Conservation (phyloP, 2,113 vertebrate species). For the Lophura nycthemera region DNA sequence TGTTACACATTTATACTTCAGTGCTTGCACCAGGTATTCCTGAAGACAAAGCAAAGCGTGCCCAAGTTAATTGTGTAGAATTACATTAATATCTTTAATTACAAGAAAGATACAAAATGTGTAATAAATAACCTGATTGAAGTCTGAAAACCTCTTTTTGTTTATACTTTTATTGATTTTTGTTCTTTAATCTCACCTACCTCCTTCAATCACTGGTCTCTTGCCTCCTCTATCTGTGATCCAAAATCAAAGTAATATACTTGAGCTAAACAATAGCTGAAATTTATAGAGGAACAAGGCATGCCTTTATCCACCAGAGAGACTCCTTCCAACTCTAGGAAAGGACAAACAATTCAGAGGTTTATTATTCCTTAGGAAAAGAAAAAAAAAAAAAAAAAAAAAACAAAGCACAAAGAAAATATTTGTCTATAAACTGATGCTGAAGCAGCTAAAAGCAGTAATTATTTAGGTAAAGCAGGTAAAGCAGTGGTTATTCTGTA, state of each 20-base stretch:
- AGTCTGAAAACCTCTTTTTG: conserved; percentile 54
- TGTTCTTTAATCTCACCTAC: conserved; percentile 49
- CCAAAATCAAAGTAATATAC: conserved; percentile 60
- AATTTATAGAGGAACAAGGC: conserved; percentile 27
- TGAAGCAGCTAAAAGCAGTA: not conserved
- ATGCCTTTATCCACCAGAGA: conserved; percentile 29
- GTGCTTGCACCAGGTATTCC: not conserved
- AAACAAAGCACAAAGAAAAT: not conserved
- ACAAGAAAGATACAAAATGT: conserved; percentile 28
- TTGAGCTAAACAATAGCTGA: conserved; percentile 60
- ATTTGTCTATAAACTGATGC: rapidly evolving
- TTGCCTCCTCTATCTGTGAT: conserved; percentile 51
- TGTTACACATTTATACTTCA: conserved; percentile 22
- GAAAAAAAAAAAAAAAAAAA: not conserved
- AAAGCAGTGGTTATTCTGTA: not conserved
- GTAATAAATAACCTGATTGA: conserved; percentile 42
- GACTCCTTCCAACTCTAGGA: conserved; percentile 1
- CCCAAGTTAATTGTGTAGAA: conserved; percentile 1
- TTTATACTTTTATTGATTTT: conserved; percentile 71
- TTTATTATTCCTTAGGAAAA: not conserved
- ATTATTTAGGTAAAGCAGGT: not conserved
- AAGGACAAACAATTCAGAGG: not conserved
- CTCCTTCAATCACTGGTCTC: conserved; percentile 47
- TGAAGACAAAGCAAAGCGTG: not conserved
- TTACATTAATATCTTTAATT: conserved; percentile 20